These are phyloP conservation scores for Microchrysa polita DNA, from an alignment of 2,888 invertebrate genomes.

Conservation along the genomic window DNA sequence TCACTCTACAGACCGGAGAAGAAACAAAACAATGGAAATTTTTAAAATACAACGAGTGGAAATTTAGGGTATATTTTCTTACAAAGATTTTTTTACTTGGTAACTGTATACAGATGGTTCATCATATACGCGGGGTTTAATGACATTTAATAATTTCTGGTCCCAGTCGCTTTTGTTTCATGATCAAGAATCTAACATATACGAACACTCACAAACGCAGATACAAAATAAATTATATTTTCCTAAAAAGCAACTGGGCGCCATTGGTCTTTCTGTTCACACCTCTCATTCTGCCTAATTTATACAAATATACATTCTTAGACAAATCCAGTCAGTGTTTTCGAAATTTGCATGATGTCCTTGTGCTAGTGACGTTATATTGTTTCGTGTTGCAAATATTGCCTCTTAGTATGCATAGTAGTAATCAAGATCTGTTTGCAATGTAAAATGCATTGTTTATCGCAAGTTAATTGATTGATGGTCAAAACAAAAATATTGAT, in stretches of 20 bases:
- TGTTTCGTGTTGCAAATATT: not conserved
- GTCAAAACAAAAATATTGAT: constrained; percentile 22
- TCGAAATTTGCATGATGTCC: constrained; percentile 34
- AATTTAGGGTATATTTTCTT: constrained; percentile 69
- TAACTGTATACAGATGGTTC: constrained; percentile 44
- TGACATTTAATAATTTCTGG: not conserved
- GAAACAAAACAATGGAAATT: constrained; percentile 59
- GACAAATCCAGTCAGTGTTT: not conserved
- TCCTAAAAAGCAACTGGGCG: not conserved
- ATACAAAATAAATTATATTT: not conserved
- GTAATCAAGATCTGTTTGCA: not conserved
- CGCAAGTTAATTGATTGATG: not conserved
- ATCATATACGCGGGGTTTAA: constrained; percentile 19
- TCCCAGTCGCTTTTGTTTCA: constrained; percentile 4
- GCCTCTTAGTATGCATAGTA: not conserved
- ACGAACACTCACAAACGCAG: too few species aligned
- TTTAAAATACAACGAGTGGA: constrained; percentile 67
- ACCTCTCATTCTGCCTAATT: not conserved
- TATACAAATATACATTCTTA: not conserved
- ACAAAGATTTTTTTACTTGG: constrained; percentile 46
- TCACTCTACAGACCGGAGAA: constrained; percentile 59
- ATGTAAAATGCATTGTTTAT: not conserved
- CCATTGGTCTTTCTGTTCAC: not conserved
- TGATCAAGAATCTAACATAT: too few species aligned
- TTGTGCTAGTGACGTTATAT: constrained; percentile 2